Base-by-base conservation (phyloP, 2,113 vertebrate genomes). In the Anolis carolinensis region DNA sequence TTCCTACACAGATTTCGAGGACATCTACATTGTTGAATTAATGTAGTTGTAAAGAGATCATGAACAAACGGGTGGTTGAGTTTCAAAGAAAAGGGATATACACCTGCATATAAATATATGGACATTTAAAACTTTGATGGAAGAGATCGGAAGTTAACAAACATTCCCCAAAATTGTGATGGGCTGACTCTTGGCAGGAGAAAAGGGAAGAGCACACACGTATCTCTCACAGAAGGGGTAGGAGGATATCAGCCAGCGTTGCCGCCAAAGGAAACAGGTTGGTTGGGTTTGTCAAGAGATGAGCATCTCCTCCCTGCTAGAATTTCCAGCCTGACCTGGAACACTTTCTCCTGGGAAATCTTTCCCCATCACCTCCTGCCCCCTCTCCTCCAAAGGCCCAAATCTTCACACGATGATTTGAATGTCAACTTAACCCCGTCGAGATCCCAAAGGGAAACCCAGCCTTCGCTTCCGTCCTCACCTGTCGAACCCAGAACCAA, bases 181-280 rank as follows among this genome's bases (percentile, higher is more conserved):
- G 70, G 13, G 34, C 27, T 0, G 76, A 39, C 67, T 9, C 50
- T 30, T 16, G 67, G 18, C 25, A 8, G n/a, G 27, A 36, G 44
- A 7, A 9, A 7, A 76, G 32, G 76, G 27, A 59, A 18, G 18
- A 59, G 39, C 39, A 44, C 5, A 44, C 5, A 44, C 5, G 5
- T 44, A 44, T 44, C 39, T 44, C 39, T 34, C 39, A 32, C 44
- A 3, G 63, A 77, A 84, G 44, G 59, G 83, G 30, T 75, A 62
- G 59, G 83, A 52, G 74, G 83, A 34, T 34, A 39, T 18, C 73
- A 67, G 62, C 6, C 4, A 9, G 44, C 50, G n/a, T 68, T 27
- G 4, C 6, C 63, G 84, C 84, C 84, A 36, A 55, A 32, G 75
- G 65, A 86, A 86, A 80, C 77, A 63, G 39, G 84, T 80, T 32